Evolutionary conservation across 2,113 vertebrate species (phyloP).

Genomic region (Proteles cristata): DNA sequence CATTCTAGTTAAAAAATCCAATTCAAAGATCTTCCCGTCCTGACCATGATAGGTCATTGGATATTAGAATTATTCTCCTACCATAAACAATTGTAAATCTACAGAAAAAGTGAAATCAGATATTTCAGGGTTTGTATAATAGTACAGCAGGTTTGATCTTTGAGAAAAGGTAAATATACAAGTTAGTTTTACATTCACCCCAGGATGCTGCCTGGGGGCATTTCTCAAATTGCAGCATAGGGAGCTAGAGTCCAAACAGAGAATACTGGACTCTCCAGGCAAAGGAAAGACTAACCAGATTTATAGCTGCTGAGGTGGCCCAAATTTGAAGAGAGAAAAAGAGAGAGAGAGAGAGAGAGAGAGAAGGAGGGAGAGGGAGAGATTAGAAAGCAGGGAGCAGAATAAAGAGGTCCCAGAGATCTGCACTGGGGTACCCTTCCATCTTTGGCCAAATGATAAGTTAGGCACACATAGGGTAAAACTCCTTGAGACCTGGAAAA

Average conservation of each 20-base stretch:
- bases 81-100: neutral
- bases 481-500: neutral
- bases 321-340: neutral
- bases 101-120: neutral
- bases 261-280: neutral
- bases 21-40: neutral
- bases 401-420: neutral
- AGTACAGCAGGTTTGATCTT: neutral
- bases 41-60: neutral
- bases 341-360: too few relatives aligned
- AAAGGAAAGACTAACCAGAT: neutral
- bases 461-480: neutral
- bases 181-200: neutral
- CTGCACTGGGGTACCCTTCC: neutral
- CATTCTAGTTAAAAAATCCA: neutral
- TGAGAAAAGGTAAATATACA: neutral
- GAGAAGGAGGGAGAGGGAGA: too few relatives aligned
- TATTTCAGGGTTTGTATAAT: neutral
- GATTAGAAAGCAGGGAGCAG: neutral
- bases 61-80: neutral
- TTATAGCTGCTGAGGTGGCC: neutral
- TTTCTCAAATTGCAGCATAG: neutral
- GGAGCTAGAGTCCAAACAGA: neutral
- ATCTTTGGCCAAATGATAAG: neutral
- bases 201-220: neutral